phyloP scores from a whole-genome alignment of 2,888 invertebrate genomes.

The Drymonia ruficornis region DNA sequence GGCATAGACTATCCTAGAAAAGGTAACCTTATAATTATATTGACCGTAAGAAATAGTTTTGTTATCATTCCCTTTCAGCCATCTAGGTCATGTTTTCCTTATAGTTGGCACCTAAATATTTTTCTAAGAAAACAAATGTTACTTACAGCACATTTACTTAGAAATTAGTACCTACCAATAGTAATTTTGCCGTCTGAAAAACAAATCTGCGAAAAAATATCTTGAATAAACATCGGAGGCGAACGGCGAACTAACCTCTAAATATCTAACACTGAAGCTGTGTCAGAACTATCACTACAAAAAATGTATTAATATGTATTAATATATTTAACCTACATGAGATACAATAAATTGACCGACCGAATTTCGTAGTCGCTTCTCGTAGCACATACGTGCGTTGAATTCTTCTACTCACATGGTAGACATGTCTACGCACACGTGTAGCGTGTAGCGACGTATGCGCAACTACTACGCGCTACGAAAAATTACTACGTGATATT shows the following conservation, averaged over 20 bases:
- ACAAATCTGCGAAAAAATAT: not conserved
- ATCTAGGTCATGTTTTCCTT: constrained; percentile 17
- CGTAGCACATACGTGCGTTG: constrained; percentile 52
- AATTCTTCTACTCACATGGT: constrained; percentile 48
- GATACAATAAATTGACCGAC: not conserved
- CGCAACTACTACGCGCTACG: constrained; percentile 43
- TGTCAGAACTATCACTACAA: too few relatives aligned
- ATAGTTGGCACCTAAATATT: not conserved
- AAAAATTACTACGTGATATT: constrained; percentile 6
- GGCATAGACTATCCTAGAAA: too few relatives aligned
- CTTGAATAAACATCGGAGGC: too few relatives aligned
- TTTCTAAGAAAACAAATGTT: not conserved
- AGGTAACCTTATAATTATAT: constrained; percentile 7
- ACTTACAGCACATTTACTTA: not conserved
- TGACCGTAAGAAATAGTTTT: constrained; percentile 26
- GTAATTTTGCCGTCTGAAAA: not conserved
- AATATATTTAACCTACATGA: too few relatives aligned
- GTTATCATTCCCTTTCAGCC: constrained; percentile 23
- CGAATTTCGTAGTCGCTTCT: constrained; percentile 6
- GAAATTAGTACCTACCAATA: too few relatives aligned
- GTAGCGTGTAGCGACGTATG: constrained; percentile 42
- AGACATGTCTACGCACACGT: constrained; percentile 40
- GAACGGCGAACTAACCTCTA: too few relatives aligned
- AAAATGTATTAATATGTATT: too few relatives aligned
- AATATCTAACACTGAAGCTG: too few relatives aligned